Evolutionary conservation across 2,888 invertebrate genomes (phyloP).

Genomic region (Trimorus sp.): DNA sequence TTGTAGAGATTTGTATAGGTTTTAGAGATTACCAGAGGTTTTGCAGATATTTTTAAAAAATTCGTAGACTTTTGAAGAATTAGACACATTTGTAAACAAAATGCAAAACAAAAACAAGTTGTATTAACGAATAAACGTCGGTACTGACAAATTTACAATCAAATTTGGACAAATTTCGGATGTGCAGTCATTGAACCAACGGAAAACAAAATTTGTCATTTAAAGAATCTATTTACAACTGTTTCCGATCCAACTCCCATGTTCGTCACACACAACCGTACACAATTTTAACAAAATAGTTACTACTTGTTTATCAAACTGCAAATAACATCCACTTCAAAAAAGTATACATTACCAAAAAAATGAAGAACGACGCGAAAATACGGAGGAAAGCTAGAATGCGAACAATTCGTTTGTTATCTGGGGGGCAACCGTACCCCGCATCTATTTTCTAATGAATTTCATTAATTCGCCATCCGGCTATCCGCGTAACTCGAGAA

Average conservation of each 20-base stretch:
- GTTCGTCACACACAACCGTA: no score
- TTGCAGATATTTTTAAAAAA: no score
- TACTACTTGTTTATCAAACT: no score
- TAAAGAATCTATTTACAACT: constrained; percentile 14
- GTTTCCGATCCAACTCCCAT: not conserved
- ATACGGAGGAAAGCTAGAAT: no score
- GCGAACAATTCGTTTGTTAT: not conserved
- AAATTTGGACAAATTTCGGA: constrained; percentile 36
- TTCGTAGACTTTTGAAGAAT: no score
- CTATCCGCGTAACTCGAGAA: constrained; percentile 36
- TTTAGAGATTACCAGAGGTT: no score
- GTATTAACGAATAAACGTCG: constrained; percentile 24
- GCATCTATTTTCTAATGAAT: constrained; percentile 33
- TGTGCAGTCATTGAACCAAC: constrained; percentile 21
- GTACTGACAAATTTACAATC: constrained; percentile 41
- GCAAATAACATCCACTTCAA: no score
- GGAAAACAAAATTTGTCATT: constrained; percentile 38
- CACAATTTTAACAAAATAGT: no score
- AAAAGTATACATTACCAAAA: no score
- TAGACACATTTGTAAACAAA: constrained; percentile 2
- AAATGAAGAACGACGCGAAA: no score
- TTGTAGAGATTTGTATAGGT: no score
- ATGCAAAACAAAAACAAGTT: constrained; percentile 12
- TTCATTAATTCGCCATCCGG: constrained; percentile 38
- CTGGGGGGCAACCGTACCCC: constrained; percentile 16